Evolutionary conservation across 2,888 invertebrate genomes (phyloP).

Genomic region (Cheilosia impressa): DNA sequence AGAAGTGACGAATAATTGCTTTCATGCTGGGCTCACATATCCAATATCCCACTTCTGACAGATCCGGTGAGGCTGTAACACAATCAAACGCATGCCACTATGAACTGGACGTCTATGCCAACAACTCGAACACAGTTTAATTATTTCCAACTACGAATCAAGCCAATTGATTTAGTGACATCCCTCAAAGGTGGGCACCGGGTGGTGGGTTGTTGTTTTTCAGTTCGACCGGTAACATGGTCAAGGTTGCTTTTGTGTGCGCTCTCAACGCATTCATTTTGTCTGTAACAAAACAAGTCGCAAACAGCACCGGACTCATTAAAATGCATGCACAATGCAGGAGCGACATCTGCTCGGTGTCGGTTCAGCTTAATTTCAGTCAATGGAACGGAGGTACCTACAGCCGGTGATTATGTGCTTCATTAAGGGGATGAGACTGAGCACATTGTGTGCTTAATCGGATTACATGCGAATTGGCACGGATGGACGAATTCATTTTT

Average conservation of each 20-base stretch:
- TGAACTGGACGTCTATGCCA: neutral
- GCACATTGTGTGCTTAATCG: slow-evolving; percentile 18
- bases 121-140: slow-evolving; percentile 30
- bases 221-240: slow-evolving; percentile 7
- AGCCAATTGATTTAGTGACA: slow-evolving; percentile 14
- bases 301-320: slow-evolving; percentile 1
- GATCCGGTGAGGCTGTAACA: slow-evolving; percentile 19
- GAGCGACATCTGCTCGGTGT: neutral
- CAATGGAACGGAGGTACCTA: slow-evolving; percentile 3
- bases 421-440: neutral
- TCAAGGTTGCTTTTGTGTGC: slow-evolving; percentile 14
- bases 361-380: slow-evolving; percentile 1
- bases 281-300: neutral
- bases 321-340: slow-evolving; percentile 10
- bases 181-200: slow-evolving; percentile 21
- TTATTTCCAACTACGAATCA: slow-evolving; percentile 58
- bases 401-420: neutral
- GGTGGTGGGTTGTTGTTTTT: slow-evolving; percentile 15
- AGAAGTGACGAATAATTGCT: slow-evolving; percentile 47
- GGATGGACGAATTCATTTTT: slow-evolving; percentile 19
- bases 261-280: slow-evolving; percentile 7
- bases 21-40: slow-evolving; percentile 36
- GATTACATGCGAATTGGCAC: slow-evolving; percentile 26
- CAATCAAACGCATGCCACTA: slow-evolving; percentile 48
- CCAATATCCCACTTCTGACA: neutral